phyloP scores from a whole-genome alignment of 2,797 vertebrate genomes.

The Phalloptychus januarius region DNA sequence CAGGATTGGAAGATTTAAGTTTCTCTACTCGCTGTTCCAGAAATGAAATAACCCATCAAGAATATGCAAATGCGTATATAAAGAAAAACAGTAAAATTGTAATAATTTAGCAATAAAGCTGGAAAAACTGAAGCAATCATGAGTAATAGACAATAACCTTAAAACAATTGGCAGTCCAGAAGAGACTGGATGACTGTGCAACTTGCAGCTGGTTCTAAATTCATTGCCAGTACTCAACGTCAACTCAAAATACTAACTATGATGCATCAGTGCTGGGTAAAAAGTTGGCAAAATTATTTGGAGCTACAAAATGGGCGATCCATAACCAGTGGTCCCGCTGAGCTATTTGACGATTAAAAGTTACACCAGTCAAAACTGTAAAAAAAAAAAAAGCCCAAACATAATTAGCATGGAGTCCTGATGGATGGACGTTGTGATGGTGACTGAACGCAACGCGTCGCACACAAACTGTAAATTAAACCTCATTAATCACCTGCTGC shows the following conservation, averaged over 20 bases:
- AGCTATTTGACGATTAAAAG: neutral
- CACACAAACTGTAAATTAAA: slow-evolving; percentile 7
- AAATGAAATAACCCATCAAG: neutral
- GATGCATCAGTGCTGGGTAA: neutral
- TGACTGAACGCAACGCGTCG: neutral
- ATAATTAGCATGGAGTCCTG: neutral
- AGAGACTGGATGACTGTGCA: neutral
- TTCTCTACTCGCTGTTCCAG: too few relatives aligned
- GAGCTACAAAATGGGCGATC: neutral
- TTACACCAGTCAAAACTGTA: neutral
- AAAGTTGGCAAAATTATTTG: too few relatives aligned
- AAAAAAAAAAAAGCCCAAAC: neutral
- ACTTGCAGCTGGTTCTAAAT: neutral
- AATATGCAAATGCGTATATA: neutral
- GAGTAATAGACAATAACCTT: neutral
- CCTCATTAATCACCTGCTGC: neutral
- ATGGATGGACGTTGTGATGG: neutral
- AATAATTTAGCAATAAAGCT: neutral
- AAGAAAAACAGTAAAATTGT: neutral
- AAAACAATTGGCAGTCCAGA: neutral
- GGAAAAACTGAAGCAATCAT: neutral
- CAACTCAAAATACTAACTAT: neutral
- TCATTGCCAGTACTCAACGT: neutral
- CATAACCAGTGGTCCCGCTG: neutral
- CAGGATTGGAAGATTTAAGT: too few relatives aligned